phyloP scores from a whole-genome alignment of 2,888 invertebrate species.

The Anthoptus insignis region DNA sequence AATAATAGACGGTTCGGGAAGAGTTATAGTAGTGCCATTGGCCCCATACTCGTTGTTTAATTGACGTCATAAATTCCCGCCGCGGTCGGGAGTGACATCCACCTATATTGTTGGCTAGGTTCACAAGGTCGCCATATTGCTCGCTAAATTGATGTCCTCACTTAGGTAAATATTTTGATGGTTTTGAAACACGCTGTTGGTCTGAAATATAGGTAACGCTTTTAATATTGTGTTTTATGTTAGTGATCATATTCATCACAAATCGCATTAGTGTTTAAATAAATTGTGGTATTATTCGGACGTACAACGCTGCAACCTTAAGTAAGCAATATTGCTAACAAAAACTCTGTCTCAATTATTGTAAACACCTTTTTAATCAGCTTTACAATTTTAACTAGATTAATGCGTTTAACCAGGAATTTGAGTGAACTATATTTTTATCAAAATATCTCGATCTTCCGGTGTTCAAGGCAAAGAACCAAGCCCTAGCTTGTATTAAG shows the following conservation, averaged over 20 bases:
- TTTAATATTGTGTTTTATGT: no score
- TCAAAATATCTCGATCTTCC: not conserved
- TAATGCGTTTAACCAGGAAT: not conserved
- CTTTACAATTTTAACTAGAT: no score
- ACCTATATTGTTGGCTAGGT: slow-evolving; percentile 31
- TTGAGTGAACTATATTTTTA: no score
- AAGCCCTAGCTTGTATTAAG: no score
- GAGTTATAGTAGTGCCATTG: slow-evolving; percentile 68
- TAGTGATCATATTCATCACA: no score
- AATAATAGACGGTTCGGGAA: slow-evolving; percentile 57
- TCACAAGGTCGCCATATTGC: slow-evolving; percentile 26
- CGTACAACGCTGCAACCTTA: no score
- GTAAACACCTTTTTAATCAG: no score
- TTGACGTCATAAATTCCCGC: slow-evolving; percentile 24
- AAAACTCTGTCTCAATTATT: no score
- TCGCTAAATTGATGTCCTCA: slow-evolving; percentile 21
- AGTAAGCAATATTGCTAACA: no score
- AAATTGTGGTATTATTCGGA: no score
- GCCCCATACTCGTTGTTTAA: slow-evolving; percentile 62
- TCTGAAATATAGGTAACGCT: not conserved
- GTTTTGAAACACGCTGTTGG: not conserved
- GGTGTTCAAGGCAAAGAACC: no score
- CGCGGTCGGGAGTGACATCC: slow-evolving; percentile 18
- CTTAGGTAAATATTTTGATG: slow-evolving; percentile 26
- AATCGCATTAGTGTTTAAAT: no score